A percentile compares a stretch with the other conserved stretches of the same genome.
phyloP scores from a whole-genome alignment of 2,888 invertebrate species.

The Agrilus biguttatus region DNA sequence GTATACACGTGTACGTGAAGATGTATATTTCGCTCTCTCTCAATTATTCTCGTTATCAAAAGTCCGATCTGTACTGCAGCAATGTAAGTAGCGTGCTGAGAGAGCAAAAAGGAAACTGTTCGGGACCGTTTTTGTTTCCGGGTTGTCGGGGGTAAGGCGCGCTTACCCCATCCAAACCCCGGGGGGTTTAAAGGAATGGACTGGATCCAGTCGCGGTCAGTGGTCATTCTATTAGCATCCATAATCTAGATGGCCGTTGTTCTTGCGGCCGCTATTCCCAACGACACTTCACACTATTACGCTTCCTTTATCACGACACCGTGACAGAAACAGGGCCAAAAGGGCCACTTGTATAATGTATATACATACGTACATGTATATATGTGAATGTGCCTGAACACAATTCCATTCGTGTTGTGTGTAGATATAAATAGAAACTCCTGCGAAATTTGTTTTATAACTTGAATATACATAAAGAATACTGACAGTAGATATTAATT shows the following conservation, averaged over 20 bases:
- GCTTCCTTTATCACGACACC: constrained; percentile 6
- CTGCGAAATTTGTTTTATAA: no score
- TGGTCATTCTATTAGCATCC: constrained; percentile 36
- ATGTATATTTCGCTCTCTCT: constrained; percentile 18
- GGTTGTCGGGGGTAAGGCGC: constrained; percentile 12
- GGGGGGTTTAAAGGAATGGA: no score
- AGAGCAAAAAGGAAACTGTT: constrained; percentile 32
- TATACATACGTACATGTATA: no score
- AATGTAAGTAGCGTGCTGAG: constrained; percentile 22
- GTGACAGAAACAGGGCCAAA: no score
- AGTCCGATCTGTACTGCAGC: constrained; percentile 22
- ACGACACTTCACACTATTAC: constrained; percentile 19
- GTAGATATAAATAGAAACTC: no score
- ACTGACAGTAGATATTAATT: no score
- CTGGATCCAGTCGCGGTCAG: constrained; percentile 22
- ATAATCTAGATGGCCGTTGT: constrained; percentile 34
- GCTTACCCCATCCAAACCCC: constrained; percentile 15
- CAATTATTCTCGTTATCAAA: constrained; percentile 25
- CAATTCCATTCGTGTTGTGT: no score
- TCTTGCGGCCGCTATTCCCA: constrained; percentile 16
- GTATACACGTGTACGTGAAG: not conserved
- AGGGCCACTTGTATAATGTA: no score
- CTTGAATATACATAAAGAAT: no score
- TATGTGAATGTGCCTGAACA: no score
- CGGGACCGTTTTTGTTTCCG: constrained; percentile 32